Conservation (phyloP, 2,797 vertebrate genomes). For the Lindbergichthys nudifrons region DNA sequence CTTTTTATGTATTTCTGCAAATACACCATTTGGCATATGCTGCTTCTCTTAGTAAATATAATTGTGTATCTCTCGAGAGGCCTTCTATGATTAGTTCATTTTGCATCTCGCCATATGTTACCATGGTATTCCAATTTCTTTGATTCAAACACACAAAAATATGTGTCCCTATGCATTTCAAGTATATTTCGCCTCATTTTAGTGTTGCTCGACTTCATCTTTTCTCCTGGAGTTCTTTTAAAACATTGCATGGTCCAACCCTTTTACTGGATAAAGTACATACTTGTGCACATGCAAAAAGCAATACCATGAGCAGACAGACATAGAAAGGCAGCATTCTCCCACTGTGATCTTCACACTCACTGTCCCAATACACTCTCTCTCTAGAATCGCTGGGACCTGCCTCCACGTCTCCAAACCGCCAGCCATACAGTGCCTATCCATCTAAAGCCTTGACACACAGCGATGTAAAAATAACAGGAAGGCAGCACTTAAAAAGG, state of each 20-base stretch:
- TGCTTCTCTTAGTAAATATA: slow-evolving; percentile 34
- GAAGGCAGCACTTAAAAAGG: slow-evolving; percentile 72
- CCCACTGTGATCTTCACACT: slow-evolving; percentile 50
- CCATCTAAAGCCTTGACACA: slow-evolving; percentile 69
- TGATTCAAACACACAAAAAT: slow-evolving; percentile 48
- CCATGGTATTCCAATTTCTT: slow-evolving; percentile 36
- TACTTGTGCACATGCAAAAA: slow-evolving; percentile 14
- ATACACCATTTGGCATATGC: slow-evolving; percentile 17
- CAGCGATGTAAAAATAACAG: slow-evolving; percentile 76
- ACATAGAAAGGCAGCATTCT: slow-evolving; percentile 34
- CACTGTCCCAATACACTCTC: slow-evolving; percentile 37
- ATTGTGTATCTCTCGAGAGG: slow-evolving; percentile 31
- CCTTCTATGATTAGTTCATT: slow-evolving; percentile 33
- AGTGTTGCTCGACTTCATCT: slow-evolving; percentile 8
- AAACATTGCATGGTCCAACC: slow-evolving; percentile 6
- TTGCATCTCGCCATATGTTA: slow-evolving; percentile 53
- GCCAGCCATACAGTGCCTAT: slow-evolving; percentile 64
- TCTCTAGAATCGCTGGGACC: slow-evolving; percentile 50
- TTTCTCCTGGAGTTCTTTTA: slow-evolving; percentile 12
- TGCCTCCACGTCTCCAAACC: slow-evolving; percentile 61
- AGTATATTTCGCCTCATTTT: slow-evolving; percentile 3
- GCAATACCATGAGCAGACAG: slow-evolving; percentile 25
- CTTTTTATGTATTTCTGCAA: slow-evolving; percentile 11
- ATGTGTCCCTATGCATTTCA: slow-evolving; percentile 24
- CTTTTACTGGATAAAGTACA: slow-evolving; percentile 14